Conservation (phyloP, 1,140 invertebrate genomes). For the Drepana arcuata region DNA sequence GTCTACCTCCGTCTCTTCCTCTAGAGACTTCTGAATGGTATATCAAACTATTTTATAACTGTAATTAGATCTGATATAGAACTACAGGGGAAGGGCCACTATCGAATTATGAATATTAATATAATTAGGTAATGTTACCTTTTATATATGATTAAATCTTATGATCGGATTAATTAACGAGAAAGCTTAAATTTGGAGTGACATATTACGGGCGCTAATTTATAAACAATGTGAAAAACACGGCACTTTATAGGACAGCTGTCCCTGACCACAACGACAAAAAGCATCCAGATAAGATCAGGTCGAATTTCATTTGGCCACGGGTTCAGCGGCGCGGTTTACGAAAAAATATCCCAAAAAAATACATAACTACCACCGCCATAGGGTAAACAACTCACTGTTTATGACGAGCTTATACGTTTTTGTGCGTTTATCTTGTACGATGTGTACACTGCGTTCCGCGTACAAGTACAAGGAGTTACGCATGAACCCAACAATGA, state of each 20-base stretch:
- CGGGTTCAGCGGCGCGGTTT: slow-evolving; percentile 25
- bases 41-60: no score
- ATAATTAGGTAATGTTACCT: no score
- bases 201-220: slow-evolving; percentile 16
- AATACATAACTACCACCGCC: slow-evolving; percentile 29
- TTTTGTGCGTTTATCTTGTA: slow-evolving; percentile 13
- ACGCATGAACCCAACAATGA: slow-evolving; percentile 10
- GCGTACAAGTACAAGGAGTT: slow-evolving; percentile 16
- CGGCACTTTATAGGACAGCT: slow-evolving; percentile 51
- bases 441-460: slow-evolving; percentile 14
- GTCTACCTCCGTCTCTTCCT: no score
- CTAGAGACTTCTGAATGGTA: no score
- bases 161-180: no score
- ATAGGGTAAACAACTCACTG: slow-evolving; percentile 43
- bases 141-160: no score
- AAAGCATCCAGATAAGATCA: slow-evolving; percentile 64
- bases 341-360: slow-evolving; percentile 48
- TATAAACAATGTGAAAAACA: slow-evolving; percentile 46
- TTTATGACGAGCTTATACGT: slow-evolving; percentile 26
- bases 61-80: no score
- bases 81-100: no score
- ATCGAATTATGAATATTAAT: no score
- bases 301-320: slow-evolving; percentile 61
- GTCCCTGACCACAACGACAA: slow-evolving; percentile 61
- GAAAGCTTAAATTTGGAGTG: no score